A percentile compares a stretch with the other conserved stretches of the same genome.
These are phyloP conservation scores for Harpagifer antarcticus DNA, from an alignment of 2,797 vertebrate species.

Conservation along the genomic window DNA sequence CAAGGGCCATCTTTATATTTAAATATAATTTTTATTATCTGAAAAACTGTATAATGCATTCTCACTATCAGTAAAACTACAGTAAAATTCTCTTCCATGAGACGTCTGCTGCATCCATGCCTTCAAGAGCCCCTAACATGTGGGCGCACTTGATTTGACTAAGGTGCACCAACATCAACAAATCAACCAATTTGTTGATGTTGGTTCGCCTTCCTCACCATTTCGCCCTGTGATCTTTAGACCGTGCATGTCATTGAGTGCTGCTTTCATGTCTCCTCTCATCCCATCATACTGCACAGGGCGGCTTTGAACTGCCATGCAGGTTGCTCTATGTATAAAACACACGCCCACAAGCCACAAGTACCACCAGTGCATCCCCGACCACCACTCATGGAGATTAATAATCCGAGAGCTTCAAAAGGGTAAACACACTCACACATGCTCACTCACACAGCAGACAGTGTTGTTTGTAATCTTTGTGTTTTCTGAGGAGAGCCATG, in stretches of 20 bases:
- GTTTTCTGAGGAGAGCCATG: conserved; percentile 30
- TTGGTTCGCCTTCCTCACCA: conserved; percentile 59
- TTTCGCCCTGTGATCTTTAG: conserved; percentile 74
- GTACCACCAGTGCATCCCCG: conserved; percentile 57
- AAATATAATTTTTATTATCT: not conserved
- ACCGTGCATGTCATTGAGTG: conserved; percentile 63
- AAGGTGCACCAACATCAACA: conserved; percentile 41
- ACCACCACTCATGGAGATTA: conserved; percentile 51
- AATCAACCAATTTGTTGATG: conserved; percentile 68
- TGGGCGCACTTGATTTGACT: conserved; percentile 69
- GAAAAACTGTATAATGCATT: not conserved
- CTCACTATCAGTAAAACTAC: not conserved
- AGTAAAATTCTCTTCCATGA: conserved; percentile 12
- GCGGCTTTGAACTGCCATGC: conserved; percentile 82
- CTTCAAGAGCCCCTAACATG: conserved; percentile 59
- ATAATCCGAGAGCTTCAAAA: conserved; percentile 63
- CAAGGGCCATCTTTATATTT: not conserved
- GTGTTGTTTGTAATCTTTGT: conserved; percentile 50
- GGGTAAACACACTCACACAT: conserved; percentile 26
- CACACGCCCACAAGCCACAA: conserved; percentile 51
- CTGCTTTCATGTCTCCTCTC: conserved; percentile 82
- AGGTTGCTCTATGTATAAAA: conserved; percentile 68
- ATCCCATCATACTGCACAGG: conserved; percentile 51
- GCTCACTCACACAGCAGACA: not conserved
- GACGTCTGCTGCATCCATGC: conserved; percentile 40